These are phyloP conservation scores for Pantherophis alleghaniensis DNA, from an alignment of 2,797 vertebrate species.

Conservation along the genomic window DNA sequence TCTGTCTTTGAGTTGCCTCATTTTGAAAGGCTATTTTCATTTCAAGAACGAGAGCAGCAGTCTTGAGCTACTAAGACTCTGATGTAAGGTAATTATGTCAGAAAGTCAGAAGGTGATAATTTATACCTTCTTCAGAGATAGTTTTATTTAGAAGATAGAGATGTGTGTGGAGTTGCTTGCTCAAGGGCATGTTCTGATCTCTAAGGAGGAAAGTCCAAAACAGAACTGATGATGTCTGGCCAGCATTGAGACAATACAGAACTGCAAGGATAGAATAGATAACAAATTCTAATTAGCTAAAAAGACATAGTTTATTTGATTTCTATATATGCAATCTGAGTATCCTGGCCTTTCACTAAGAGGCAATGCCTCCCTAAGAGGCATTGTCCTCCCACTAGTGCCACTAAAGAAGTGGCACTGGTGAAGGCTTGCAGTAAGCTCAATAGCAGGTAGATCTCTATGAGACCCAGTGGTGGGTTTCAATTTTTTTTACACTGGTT, in stretches of 20 bases:
- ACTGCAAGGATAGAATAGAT: not conserved
- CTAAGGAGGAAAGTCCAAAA: not conserved
- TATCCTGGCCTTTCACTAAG: not conserved
- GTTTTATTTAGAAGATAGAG: not conserved
- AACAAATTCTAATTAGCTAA: not conserved
- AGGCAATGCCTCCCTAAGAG: not conserved
- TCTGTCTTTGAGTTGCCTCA: not conserved
- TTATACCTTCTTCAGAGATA: not conserved
- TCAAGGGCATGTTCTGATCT: not conserved
- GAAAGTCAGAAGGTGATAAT: not conserved
- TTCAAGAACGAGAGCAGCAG: constrained; percentile 25
- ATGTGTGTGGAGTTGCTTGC: not conserved
- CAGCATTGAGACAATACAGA: not conserved
- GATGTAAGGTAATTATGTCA: not conserved
- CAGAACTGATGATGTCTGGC: not conserved
- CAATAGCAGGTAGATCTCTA: not conserved
- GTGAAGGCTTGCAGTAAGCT: not conserved
- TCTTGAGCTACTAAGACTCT: constrained; percentile 2
- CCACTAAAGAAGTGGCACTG: not conserved
- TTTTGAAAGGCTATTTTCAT: constrained; percentile 23
- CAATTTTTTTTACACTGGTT: no score
- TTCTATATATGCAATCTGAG: not conserved
- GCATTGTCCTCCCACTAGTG: not conserved
- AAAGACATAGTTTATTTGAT: not conserved
- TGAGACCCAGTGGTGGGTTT: no score